These are phyloP conservation scores for Diogma glabrata DNA, from an alignment of 2,888 invertebrate genomes.

Conservation along the genomic window DNA sequence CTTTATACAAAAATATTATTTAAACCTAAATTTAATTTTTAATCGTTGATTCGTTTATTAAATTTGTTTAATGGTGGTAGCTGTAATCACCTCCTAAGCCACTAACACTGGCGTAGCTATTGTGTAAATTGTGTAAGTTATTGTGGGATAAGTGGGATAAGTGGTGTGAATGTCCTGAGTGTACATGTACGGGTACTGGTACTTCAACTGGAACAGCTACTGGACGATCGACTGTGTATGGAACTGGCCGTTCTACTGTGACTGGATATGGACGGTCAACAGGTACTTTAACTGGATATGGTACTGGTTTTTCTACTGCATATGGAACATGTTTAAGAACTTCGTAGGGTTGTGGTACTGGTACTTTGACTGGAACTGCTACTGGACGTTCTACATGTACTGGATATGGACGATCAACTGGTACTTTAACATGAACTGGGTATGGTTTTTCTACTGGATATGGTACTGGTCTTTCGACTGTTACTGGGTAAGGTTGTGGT, in stretches of 20 bases:
- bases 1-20: not conserved
- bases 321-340: constrained; percentile 52
- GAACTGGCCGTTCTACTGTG: constrained; percentile 43
- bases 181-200: constrained; percentile 31
- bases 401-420: constrained; percentile 56
- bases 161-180: not conserved
- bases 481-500: constrained; percentile 47
- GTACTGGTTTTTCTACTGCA: constrained; percentile 49
- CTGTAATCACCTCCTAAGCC: constrained; percentile 29
- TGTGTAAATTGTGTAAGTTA: not conserved
- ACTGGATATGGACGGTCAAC: constrained; percentile 53
- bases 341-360: constrained; percentile 41
- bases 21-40: constrained; percentile 6
- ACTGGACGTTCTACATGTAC: constrained; percentile 63
- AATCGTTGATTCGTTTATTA: constrained; percentile 3
- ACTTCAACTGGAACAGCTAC: constrained; percentile 55
- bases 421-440: constrained; percentile 44
- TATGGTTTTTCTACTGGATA: constrained; percentile 54
- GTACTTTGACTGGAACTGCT: constrained; percentile 48
- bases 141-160: too few species aligned
- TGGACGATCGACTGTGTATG: constrained; percentile 44
- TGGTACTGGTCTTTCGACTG: constrained; percentile 58
- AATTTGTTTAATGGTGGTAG: constrained; percentile 19
- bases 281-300: constrained; percentile 55
- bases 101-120: constrained; percentile 41